Evolutionary conservation across 2,797 vertebrate genomes (phyloP).

Genomic region (Takifugu rubripes): DNA sequence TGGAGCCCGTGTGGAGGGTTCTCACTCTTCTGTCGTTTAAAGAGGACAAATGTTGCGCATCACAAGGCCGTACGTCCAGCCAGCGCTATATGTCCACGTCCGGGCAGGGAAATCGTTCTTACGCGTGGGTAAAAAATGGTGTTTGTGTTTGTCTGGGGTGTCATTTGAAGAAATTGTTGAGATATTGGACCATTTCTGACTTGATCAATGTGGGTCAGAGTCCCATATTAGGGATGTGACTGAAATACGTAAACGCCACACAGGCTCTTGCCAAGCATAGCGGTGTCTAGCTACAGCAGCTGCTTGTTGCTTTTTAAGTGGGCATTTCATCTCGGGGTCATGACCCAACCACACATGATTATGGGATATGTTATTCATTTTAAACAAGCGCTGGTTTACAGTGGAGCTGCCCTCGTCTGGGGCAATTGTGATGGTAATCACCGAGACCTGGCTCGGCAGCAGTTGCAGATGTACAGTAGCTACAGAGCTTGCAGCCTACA

Average conservation of each 20-base stretch:
- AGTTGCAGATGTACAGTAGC: too few relatives aligned
- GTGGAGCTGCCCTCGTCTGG: too few relatives aligned
- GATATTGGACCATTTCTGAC: conserved; percentile 16
- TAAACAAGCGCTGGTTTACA: too few relatives aligned
- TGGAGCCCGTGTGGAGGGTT: not conserved
- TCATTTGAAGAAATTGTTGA: conserved; percentile 25
- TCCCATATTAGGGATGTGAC: conserved; percentile 13
- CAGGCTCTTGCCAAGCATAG: not conserved
- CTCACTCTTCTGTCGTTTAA: conserved; percentile 8
- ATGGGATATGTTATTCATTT: too few relatives aligned
- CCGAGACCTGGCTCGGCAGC: too few relatives aligned
- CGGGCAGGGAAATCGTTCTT: conserved; percentile 9
- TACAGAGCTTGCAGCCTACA: too few relatives aligned
- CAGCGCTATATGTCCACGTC: not conserved
- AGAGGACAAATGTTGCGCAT: conserved; percentile 8
- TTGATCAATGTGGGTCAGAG: conserved; percentile 12
- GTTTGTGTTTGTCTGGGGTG: conserved; percentile 10
- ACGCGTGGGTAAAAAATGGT: not conserved
- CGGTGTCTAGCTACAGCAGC: too few relatives aligned
- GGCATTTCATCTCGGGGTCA: too few relatives aligned
- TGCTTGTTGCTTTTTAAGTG: too few relatives aligned
- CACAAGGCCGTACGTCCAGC: conserved; percentile 15
- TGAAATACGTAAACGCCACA: conserved; percentile 1
- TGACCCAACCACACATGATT: too few relatives aligned
- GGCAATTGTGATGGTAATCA: too few relatives aligned